A percentile compares a stretch with the other conserved stretches of the same genome.
phyloP scores from a whole-genome alignment of 2,888 invertebrate genomes.

The Fragum whitleyi region DNA sequence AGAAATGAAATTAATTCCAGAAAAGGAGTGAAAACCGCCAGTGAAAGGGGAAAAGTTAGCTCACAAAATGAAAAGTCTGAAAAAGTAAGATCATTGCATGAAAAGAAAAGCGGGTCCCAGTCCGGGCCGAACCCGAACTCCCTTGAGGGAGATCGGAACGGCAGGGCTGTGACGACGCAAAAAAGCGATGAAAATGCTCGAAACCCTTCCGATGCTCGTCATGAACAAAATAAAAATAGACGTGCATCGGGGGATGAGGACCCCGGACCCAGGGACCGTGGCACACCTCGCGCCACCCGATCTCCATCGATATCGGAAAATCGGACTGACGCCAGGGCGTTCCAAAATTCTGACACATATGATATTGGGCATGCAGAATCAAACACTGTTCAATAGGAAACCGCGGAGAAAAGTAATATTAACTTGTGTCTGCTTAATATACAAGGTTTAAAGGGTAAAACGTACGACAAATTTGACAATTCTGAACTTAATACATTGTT shows the following conservation, averaged over 20 bases:
- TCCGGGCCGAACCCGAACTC: background rate
- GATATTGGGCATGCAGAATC: background rate
- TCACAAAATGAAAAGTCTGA: background rate
- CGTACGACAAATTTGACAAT: constrained; percentile 13
- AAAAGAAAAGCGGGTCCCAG: background rate
- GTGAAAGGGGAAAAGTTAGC: too few relatives aligned
- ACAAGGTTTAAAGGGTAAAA: constrained; percentile 21
- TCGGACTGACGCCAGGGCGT: background rate
- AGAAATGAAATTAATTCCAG: background rate
- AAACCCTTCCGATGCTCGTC: background rate
- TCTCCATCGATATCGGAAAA: background rate
- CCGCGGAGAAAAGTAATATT: constrained; percentile 2
- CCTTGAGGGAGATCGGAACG: background rate
- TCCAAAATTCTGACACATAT: background rate
- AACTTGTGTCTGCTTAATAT: constrained; percentile 26
- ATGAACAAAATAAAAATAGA: background rate
- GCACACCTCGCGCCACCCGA: background rate
- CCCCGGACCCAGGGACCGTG: background rate
- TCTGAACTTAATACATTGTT: constrained; percentile 16
- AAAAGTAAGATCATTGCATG: background rate
- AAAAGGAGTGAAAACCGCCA: background rate
- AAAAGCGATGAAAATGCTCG: background rate
- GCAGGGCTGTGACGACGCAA: background rate
- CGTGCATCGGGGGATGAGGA: background rate
- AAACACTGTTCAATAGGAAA: background rate